phyloP scores from a whole-genome alignment of 2,113 vertebrate species.

The Xenopus laevis region DNA sequence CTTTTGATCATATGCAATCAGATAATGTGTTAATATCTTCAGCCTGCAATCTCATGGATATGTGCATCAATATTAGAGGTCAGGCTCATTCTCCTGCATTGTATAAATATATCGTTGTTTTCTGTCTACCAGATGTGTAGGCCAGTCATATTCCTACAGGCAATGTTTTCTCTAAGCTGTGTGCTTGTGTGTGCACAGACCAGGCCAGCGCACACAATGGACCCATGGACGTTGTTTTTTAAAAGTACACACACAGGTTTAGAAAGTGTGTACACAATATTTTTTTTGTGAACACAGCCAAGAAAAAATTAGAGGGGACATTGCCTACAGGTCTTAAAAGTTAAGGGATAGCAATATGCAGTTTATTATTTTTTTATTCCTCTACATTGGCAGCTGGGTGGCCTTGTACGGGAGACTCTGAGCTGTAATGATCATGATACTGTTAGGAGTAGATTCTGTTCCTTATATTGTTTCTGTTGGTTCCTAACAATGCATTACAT shows the following conservation, averaged over 20 bases:
- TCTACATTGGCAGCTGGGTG: slow-evolving; percentile 23
- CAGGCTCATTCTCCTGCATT: background rate
- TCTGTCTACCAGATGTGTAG: background rate
- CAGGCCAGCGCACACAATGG: no score
- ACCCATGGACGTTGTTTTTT: no score
- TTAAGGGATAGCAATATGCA: slow-evolving; percentile 5
- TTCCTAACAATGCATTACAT: no score
- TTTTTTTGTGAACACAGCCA: no score
- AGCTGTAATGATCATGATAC: slow-evolving; percentile 14
- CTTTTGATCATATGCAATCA: no score
- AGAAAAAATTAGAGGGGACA: no score
- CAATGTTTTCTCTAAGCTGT: no score
- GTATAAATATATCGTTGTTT: background rate
- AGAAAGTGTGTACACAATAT: no score
- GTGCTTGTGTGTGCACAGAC: no score
- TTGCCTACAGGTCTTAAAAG: background rate
- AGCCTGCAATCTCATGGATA: background rate
- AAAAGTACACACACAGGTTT: no score
- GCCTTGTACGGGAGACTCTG: background rate
- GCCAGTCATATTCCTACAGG: background rate
- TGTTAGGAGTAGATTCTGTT: slow-evolving; percentile 17
- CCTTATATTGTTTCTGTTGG: no score
- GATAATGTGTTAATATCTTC: no score
- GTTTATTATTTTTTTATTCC: slow-evolving; percentile 1
- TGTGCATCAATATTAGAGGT: background rate